Conservation (phyloP, 2,113 vertebrate genomes). For the Tachysurus vachellii region DNA sequence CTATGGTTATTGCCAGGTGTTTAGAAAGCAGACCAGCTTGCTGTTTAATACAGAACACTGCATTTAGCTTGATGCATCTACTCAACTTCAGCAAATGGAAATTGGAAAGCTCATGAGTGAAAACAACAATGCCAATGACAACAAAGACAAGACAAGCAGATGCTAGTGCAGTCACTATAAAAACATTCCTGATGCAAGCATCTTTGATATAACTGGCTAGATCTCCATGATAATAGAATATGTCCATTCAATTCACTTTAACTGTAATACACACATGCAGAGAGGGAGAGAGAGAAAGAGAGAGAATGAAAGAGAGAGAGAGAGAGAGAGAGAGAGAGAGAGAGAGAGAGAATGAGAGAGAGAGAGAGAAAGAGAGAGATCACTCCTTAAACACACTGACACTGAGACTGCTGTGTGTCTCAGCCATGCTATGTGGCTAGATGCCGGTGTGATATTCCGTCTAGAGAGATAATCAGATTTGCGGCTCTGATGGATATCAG, state of each 20-base stretch:
- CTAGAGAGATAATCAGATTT: constrained; percentile 71
- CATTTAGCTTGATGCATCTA: neutral
- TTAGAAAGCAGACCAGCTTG: neutral
- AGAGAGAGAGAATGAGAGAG: neutral
- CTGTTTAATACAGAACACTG: neutral
- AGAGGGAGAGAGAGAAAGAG: neutral
- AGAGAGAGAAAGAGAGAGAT: constrained; percentile 21
- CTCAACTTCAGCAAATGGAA: neutral
- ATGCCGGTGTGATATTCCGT: constrained; percentile 66
- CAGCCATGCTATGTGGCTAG: constrained; percentile 61
- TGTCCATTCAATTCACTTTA: neutral
- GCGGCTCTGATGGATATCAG: constrained; percentile 65
- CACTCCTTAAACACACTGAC: constrained; percentile 31
- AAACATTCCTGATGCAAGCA: neutral
- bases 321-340: neutral
- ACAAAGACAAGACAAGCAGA: neutral
- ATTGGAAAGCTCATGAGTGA: neutral
- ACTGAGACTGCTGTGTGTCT: constrained; percentile 47
- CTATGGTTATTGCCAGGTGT: neutral
- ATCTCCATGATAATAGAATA: neutral
- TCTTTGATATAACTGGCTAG: neutral
- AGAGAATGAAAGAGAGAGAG: constrained; percentile 15
- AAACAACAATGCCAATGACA: neutral
- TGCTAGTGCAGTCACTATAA: constrained; percentile 8
- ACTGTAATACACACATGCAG: constrained; percentile 10